A percentile compares a stretch with the other conserved stretches of the same genome.
Evolutionary conservation across 1,140 invertebrate species (phyloP).

Genomic region (Pseudomyrmex cubaensis): DNA sequence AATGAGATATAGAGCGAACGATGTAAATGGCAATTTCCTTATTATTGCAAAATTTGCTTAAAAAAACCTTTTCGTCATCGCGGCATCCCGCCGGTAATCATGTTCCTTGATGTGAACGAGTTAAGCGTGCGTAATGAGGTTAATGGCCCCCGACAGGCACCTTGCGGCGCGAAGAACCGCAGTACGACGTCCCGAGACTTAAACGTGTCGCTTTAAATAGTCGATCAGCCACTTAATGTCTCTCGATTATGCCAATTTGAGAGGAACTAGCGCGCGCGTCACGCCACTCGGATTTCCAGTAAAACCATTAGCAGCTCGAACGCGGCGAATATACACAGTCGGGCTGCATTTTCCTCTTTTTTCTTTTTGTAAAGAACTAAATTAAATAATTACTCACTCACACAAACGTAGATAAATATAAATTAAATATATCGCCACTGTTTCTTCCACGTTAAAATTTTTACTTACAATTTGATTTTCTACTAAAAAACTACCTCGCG

Average conservation of each 20-base stretch:
- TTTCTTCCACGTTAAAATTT: not conserved
- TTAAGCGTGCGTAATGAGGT: constrained; percentile 56
- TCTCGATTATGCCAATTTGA: constrained; percentile 59
- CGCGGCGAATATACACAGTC: not conserved
- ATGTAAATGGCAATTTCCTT: constrained; percentile 17
- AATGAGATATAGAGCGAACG: not conserved
- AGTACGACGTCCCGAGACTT: constrained; percentile 57
- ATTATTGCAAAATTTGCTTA: constrained; percentile 23
- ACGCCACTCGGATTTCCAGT: constrained; percentile 28
- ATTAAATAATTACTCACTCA: too few species aligned
- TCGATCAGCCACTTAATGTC: constrained; percentile 61
- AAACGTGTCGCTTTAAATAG: constrained; percentile 62
- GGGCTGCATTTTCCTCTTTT: not conserved
- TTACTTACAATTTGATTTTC: not conserved
- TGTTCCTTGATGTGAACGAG: constrained; percentile 33
- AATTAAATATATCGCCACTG: not conserved
- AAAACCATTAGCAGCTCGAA: not conserved
- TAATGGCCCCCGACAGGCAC: constrained; percentile 54
- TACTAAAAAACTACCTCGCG: too few species aligned
- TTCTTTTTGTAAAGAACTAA: too few species aligned
- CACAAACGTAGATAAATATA: not conserved
- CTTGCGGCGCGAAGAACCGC: constrained; percentile 56
- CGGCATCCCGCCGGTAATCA: constrained; percentile 9
- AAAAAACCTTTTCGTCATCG: constrained; percentile 21
- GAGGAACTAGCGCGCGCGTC: constrained; percentile 37